Evolutionary conservation across 2,113 vertebrate genomes (phyloP).

Genomic region (Callocephalon fimbriatum): DNA sequence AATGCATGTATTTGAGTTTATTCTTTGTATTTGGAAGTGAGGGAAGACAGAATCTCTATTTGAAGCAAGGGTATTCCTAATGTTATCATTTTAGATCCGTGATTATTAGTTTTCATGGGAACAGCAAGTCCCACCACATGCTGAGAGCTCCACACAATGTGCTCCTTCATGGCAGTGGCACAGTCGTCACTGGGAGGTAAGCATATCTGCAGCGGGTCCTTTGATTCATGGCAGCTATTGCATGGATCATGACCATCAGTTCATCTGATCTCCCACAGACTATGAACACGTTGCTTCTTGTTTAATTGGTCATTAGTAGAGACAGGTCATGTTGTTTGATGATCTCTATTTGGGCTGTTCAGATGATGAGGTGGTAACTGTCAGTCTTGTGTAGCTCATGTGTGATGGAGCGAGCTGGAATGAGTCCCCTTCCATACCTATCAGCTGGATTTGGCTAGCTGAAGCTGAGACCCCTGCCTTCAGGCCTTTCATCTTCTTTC

Average conservation of each 20-base stretch:
- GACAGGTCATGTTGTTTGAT: not conserved
- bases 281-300: accelerated
- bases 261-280: not conserved
- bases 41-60: not conserved
- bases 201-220: accelerated
- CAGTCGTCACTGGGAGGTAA: accelerated
- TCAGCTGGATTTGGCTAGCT: not conserved
- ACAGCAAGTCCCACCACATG: accelerated
- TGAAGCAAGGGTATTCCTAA: not conserved
- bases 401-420: not conserved
- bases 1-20: not conserved
- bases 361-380: not conserved
- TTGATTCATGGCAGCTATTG: accelerated
- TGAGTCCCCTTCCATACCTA: not conserved
- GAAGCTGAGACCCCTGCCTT: not conserved
- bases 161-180: not conserved
- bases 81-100: accelerated
- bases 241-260: not conserved
- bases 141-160: not conserved
- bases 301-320: accelerated
- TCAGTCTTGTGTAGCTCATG: not conserved
- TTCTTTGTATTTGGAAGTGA: not conserved
- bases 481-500: not conserved
- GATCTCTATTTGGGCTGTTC: not conserved
- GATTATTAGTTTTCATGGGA: not conserved